These are phyloP conservation scores for Brachionus rotundiformis DNA, from an alignment of 1,140 invertebrate species.

Conservation along the genomic window DNA sequence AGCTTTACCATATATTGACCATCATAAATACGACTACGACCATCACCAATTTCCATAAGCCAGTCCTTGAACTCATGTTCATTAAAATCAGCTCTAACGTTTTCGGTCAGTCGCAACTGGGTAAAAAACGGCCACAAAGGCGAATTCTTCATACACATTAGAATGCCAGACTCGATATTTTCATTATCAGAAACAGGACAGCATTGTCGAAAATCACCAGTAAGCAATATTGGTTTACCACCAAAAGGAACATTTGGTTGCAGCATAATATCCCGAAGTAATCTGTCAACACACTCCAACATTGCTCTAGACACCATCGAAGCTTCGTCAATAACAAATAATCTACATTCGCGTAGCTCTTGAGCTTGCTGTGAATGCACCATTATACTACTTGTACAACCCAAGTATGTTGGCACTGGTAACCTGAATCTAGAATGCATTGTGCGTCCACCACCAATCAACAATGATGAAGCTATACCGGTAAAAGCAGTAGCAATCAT, in stretches of 20 bases:
- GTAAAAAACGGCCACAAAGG: neutral
- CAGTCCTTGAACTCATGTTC: constrained; percentile 21
- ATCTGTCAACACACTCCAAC: constrained; percentile 46
- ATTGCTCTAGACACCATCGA: constrained; percentile 52
- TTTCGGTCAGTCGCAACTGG: neutral
- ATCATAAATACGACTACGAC: neutral
- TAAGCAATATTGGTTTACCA: constrained; percentile 53
- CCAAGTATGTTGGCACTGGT: neutral
- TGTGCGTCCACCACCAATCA: neutral
- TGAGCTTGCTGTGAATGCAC: neutral
- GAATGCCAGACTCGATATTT: neutral
- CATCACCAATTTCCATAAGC: constrained; percentile 6
- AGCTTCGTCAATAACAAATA: constrained; percentile 54
- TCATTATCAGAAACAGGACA: constrained; percentile 43
- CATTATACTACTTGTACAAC: neutral
- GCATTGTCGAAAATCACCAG: constrained; percentile 53
- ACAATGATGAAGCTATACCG: neutral
- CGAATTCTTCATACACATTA: constrained; percentile 14
- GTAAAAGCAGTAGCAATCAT: neutral
- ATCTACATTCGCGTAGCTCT: neutral
- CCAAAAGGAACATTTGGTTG: constrained; percentile 38
- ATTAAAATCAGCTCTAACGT: constrained; percentile 25
- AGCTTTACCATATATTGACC: neutral
- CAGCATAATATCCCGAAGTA: constrained; percentile 31
- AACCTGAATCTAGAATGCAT: neutral